phyloP scores from a whole-genome alignment of 2,888 invertebrate species.

The Neria commutata region DNA sequence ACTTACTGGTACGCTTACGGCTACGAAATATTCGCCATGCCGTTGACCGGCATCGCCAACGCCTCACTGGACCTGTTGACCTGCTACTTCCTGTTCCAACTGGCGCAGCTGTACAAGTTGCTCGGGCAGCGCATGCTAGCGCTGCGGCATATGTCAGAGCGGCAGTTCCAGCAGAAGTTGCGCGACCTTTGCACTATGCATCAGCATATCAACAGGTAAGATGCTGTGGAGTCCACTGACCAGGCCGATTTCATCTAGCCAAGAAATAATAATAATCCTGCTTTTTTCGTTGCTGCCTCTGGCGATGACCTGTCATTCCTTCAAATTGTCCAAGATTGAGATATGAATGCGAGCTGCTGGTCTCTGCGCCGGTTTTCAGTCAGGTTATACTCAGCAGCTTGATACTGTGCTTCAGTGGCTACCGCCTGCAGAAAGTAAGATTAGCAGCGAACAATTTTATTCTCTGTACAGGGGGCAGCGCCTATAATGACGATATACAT shows the following conservation, averaged over 20 bases:
- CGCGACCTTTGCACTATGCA: conserved; percentile 32
- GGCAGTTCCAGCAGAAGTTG: conserved; percentile 15
- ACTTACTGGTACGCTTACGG: conserved; percentile 42
- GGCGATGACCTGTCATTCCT: too few species aligned
- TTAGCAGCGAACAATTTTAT: too few species aligned
- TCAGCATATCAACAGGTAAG: conserved; percentile 14
- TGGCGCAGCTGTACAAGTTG: conserved; percentile 41
- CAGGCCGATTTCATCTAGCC: not conserved
- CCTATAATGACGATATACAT: too few species aligned
- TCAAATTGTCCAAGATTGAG: too few species aligned
- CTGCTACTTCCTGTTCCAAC: conserved; percentile 49
- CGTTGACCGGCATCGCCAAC: conserved; percentile 38
- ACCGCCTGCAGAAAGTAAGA: conserved; percentile 28
- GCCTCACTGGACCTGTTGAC: conserved; percentile 44
- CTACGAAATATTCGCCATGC: conserved; percentile 43
- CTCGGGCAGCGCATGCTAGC: conserved; percentile 41
- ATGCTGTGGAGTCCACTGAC: not conserved
- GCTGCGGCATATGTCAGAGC: conserved; percentile 17
- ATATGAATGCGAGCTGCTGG: conserved; percentile 34
- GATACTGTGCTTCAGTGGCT: conserved; percentile 35
- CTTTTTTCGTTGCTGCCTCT: too few species aligned
- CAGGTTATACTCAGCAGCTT: conserved; percentile 50
- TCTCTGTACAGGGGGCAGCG: too few species aligned
- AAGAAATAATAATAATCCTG: too few species aligned
- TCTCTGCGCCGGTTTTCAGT: conserved; percentile 42